Base-by-base conservation (phyloP, 2,888 invertebrate species). In the Alloscopus bannaensis region DNA sequence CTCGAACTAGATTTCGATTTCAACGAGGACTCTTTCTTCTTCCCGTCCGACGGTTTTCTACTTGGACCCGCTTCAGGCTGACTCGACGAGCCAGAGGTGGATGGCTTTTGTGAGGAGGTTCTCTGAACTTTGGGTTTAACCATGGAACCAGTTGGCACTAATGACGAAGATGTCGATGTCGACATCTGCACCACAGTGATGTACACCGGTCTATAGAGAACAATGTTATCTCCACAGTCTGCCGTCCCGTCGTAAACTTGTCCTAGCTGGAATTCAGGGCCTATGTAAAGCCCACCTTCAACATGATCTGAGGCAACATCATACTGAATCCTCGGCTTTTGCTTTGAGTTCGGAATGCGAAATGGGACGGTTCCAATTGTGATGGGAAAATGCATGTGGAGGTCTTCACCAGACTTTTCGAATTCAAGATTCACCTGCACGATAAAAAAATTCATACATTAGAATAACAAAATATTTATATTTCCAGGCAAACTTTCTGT, bases 221-320 rank as follows among this genome's bases (percentile, higher is more conserved):
- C 91, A 31, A 92, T 89, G 1, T 91, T 90, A 79, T 91, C 91
- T 64, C 90, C 89, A 71, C 88, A 88, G 40, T 82, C 81, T 69
- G 90, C 90, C 26, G 90, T 91, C n/a, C 93, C 93, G 87, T 93
- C 93, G 87, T 94, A 93, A 3, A 94, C 94, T 88, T 94, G 93
- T 1, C 94, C 94, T 60, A 94, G 88, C 70, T 93, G 91, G 88
- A 94, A 94, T 88, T 94, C 94, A 6, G 83, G 82, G 24, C 81
- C 83, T 22, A 84, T 77, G 65, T 83, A 84, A 88, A 92, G 91
- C 0, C 94, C 94, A 13, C 94, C 94, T 88, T 94, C 94, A 0
- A 93, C 93, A 85, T 93, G 92, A 52, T 92, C 91, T 70, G 91
- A 91, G 22, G 93, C 93, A 73, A 91, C 91, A 87, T 93, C 92